A percentile compares a stretch with the other conserved stretches of the same genome.
phyloP scores from a whole-genome alignment of 2,113 vertebrate genomes.

The Lophius piscatorius region DNA sequence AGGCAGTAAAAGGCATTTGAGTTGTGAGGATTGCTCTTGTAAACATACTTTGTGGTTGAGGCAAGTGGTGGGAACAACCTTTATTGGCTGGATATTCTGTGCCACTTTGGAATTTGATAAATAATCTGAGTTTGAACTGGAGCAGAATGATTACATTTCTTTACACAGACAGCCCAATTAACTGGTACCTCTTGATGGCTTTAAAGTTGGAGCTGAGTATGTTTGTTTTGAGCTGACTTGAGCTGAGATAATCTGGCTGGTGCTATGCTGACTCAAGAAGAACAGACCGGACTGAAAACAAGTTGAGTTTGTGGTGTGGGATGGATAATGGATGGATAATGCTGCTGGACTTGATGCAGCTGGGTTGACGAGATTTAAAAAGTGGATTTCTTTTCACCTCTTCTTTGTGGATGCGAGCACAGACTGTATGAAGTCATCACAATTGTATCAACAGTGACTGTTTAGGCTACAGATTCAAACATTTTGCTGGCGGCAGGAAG shows the following conservation, averaged over 20 bases:
- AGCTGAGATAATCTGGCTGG: constrained; percentile 37
- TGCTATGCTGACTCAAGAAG: constrained; percentile 21
- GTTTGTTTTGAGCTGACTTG: constrained; percentile 35
- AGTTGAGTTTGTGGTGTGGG: constrained; percentile 23
- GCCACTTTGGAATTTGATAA: constrained; percentile 30
- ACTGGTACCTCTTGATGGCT: background rate
- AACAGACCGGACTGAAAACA: constrained; percentile 21
- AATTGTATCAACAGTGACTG: constrained; percentile 61
- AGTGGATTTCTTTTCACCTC: constrained; percentile 40
- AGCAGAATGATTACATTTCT: background rate
- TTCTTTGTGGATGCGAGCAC: constrained; percentile 41
- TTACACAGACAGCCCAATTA: background rate
- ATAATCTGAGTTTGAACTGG: constrained; percentile 4
- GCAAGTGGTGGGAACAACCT: constrained; percentile 31
- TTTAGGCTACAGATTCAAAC: constrained; percentile 49
- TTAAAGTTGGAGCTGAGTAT: constrained; percentile 1
- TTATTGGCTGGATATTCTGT: constrained; percentile 20
- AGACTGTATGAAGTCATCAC: constrained; percentile 56
- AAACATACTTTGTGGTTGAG: constrained; percentile 55
- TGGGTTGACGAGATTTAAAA: constrained; percentile 51
- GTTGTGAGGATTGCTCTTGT: constrained; percentile 47
- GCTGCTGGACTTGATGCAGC: constrained; percentile 14
- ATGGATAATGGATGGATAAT: constrained; percentile 17
- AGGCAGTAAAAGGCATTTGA: constrained; percentile 45
- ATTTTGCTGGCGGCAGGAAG: constrained; percentile 60